These are phyloP conservation scores for Polydrusus pterygomalis DNA, from an alignment of 2,888 invertebrate genomes.

Conservation along the genomic window DNA sequence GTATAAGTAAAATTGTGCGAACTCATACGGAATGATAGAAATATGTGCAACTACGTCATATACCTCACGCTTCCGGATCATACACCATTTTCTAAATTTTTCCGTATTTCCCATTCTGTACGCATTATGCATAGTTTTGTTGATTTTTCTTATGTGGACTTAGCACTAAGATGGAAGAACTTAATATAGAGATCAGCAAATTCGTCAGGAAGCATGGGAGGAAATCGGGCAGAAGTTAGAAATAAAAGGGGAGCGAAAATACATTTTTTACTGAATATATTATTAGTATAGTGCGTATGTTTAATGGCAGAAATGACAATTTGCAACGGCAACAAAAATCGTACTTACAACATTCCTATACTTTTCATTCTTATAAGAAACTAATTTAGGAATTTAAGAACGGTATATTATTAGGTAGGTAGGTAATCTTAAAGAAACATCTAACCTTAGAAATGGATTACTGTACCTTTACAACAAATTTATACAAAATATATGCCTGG, in stretches of 20 bases:
- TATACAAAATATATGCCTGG: no score
- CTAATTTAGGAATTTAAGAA: no score
- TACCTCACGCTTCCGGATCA: constrained; percentile 4
- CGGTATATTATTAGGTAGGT: no score
- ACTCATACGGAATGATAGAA: neutral
- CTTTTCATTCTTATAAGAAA: no score
- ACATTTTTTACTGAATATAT: neutral
- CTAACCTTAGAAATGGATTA: no score
- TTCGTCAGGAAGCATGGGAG: constrained; percentile 5
- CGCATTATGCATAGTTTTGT: neutral
- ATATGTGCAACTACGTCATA: neutral
- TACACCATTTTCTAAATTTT: neutral
- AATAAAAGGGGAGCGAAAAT: neutral
- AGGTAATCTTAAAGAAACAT: no score
- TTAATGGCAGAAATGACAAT: no score
- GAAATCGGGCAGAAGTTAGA: neutral
- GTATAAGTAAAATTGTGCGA: no score
- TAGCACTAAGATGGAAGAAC: neutral
- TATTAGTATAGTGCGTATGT: no score
- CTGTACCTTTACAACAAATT: no score
- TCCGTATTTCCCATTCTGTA: neutral
- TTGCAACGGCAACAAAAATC: no score
- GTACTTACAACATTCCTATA: no score
- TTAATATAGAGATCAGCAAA: neutral
- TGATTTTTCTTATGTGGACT: neutral